Base-by-base conservation (phyloP, 92 coral and sea anemone genomes). In the Parazoanthus atlanticus region DNA sequence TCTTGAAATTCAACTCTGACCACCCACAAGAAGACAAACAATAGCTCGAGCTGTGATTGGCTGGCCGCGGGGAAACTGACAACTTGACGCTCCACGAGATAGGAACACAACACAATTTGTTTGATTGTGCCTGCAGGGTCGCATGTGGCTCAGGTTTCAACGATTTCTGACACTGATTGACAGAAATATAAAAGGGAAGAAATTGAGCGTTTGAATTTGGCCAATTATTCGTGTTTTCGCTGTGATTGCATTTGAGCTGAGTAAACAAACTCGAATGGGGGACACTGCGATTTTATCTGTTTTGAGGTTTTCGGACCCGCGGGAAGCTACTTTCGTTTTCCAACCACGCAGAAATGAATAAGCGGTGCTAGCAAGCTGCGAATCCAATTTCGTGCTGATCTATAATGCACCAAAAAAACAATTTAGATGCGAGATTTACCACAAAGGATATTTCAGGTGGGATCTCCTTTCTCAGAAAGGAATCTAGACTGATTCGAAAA, bases 191-290 rank as follows among this genome's bases (percentile, higher is more conserved):
- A 84, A 69, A 70, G 87, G 77, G 16, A 70, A 84, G 78, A 84
- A 84, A 84, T 84, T 70, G 78, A 84, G 78, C 87, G 52, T 84
- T 84, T 84, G 87, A 84, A 84, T 84, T 84, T 72, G 87, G 78
- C 76, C 87, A 84, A 84, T 84, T 69, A 84, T 52, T 84, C 46
- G 77, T 84, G 67, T 84, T 84, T 41, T 84, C 36, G 52, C 64
- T 33, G 40, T 84, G 78, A 84, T 84, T 84, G 76, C 87, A 84
- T 47, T 84, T 84, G 64, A 52, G 30, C 43, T 69, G 52, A 84
- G 87, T 84, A 84, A 84, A 84, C 78, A 69, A 72, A 84, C 87
- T 67, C 38, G 87, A 69, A 69, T 41, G 9, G 86, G 43, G 13
- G 66, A 29, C 47, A 84, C 87, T 77, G 47, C 87, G 54, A 70